A percentile compares a stretch with the other conserved stretches of the same genome.
Evolutionary conservation across 2,797 vertebrate genomes (phyloP).

Genomic region (Peromyscus attwateri): DNA sequence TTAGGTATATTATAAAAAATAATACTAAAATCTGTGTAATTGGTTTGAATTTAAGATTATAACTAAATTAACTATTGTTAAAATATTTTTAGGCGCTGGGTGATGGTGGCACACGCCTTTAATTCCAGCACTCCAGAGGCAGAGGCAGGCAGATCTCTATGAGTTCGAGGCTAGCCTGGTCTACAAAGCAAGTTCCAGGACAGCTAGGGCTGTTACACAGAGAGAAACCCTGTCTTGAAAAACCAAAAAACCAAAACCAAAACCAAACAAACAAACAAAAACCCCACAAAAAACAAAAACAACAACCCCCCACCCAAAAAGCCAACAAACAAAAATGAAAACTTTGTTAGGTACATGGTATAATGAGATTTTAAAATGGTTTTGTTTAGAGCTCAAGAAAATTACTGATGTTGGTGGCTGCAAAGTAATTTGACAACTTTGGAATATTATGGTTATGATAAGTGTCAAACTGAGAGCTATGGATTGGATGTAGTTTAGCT

Average conservation of each 20-base stretch:
- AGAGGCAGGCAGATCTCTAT: neutral
- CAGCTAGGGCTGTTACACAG: neutral
- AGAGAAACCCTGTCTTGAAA: neutral
- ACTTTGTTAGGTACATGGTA: slow-evolving; percentile 9
- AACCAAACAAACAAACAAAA: neutral
- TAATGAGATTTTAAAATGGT: slow-evolving; percentile 49
- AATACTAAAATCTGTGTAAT: neutral
- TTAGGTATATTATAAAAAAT: slow-evolving; percentile 39
- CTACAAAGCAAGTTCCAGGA: neutral
- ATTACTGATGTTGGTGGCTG: slow-evolving; percentile 53
- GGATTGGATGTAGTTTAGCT: neutral
- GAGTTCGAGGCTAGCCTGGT: neutral
- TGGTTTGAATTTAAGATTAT: slow-evolving; percentile 55
- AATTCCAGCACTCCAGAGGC: neutral
- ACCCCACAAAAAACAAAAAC: neutral
- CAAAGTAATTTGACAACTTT: slow-evolving; percentile 50
- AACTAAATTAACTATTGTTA: slow-evolving; percentile 19
- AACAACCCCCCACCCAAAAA: neutral
- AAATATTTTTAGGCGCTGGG: neutral
- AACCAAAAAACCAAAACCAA: neutral
- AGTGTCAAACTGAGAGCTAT: slow-evolving; percentile 17
- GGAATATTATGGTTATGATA: slow-evolving; percentile 30
- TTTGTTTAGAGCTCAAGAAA: slow-evolving; percentile 54
- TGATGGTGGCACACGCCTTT: neutral
- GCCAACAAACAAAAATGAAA: neutral